A percentile compares a stretch with the other conserved stretches of the same genome.
phyloP scores from a whole-genome alignment of 2,113 vertebrate species.

The Limnothrissa miodon region DNA sequence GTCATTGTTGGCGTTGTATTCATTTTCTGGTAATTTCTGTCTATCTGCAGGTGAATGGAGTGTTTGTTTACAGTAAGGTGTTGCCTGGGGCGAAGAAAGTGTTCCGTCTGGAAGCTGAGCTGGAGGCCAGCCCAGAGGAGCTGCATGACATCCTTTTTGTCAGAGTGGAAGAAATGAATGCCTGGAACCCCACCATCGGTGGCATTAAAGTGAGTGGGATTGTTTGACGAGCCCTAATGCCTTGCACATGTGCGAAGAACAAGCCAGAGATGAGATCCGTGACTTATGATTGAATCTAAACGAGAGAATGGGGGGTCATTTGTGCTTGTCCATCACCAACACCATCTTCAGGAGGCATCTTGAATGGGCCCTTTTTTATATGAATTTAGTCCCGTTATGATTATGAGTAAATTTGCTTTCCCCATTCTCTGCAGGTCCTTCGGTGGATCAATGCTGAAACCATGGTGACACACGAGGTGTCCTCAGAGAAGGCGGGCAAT shows the following conservation, averaged over 20 bases:
- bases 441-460: conserved; percentile 65
- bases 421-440: conserved; percentile 64
- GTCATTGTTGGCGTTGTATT: not conserved
- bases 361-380: not conserved
- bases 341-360: not conserved
- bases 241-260: not conserved
- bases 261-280: not conserved
- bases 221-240: not conserved
- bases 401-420: not conserved
- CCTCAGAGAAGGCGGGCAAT: conserved; percentile 64
- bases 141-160: conserved; percentile 71
- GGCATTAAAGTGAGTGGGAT: conserved; percentile 64
- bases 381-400: not conserved
- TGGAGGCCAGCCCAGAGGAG: conserved; percentile 61
- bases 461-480: conserved; percentile 74
- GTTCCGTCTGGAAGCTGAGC: conserved; percentile 71
- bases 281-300: not conserved
- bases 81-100: conserved; percentile 66
- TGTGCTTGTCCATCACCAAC: not conserved
- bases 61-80: conserved; percentile 67
- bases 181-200: conserved; percentile 75
- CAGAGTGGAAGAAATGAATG: conserved; percentile 73
- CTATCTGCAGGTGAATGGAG: conserved; percentile 58
- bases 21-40: not conserved
- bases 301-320: not conserved